Evolutionary conservation across 2,113 vertebrate genomes (phyloP), one percentile per base, ranked within the genome.

Genomic region (Aythya baeri): DNA sequence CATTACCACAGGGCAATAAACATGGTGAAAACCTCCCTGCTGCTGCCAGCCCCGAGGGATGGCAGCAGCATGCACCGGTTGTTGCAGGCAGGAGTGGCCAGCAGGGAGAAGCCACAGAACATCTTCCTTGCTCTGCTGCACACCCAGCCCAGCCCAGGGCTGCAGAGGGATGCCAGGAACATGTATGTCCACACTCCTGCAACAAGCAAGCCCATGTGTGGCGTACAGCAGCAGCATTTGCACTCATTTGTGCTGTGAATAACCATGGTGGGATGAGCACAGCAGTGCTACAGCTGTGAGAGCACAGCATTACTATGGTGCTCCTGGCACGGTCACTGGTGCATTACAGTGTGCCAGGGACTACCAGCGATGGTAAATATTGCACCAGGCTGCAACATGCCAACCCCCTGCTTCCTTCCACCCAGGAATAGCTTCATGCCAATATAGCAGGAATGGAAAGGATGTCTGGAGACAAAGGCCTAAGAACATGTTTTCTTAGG

Each of bases 201-300:
- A 7, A 34, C 20, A 34, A 46, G 17, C 26, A 34, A 46, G 17
- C 26, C 15, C 26, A 18, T 41, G 36, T 26, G 11, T 7, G 11
- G 62, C 5, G 14, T n/a, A 23, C 29, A 46, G 22, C 25, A 11
- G 23, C 34, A 34, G 13, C n/a, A 2, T 22, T 66, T 54, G 9
- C 38, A 55, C 8, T 23, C 43, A 8, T 38, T 57, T 43, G 2
- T 9, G 0, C 1, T 2, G 27, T 7, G 20, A 68, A 36, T 25
- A 57, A 50, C 3, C 59, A 72, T 3, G 1, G 22, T 12, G 11
- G 31, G 5, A 1, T 31, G 31, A 58, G n/a, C 1, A 0, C 15
- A 17, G 74, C 13, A 43, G 25, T n/a, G 23, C 36, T 3, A 31
- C 0, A 8, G 52, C 13, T 13, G 25, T 12, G n/a, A 72, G 26